Evolutionary conservation across 2,113 vertebrate species (phyloP), one percentile per base, ranked within the genome.

Genomic region (Promerops cafer): DNA sequence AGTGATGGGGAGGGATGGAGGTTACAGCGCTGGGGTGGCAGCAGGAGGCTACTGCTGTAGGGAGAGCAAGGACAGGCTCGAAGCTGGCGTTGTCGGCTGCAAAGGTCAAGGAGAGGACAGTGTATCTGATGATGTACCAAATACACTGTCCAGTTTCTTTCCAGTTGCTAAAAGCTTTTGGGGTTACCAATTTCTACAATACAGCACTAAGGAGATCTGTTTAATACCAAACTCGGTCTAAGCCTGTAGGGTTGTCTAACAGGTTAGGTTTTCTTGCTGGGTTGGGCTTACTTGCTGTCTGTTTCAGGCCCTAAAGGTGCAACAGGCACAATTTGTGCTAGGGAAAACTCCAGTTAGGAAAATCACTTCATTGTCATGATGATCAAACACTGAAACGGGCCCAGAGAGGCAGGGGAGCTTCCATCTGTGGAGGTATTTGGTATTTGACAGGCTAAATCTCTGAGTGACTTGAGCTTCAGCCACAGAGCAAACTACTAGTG

Each of bases 351-450:
- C 6, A 4, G 3, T 54, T 20, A 26, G 65, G 44, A 31, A 64
- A 89, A 56, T 37, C 0, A 14, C 27, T 65, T 40, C 1, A 1
- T 39, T 0, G 0, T 21, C 23, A 53, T 35, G 35, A 33, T 39
- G 23, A 28, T 47, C 7, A 16, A 6, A 42, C 8, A 10, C 18
- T 64, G 66, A 47, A 57, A 39, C 0, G 22, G 12, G 2, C 11
- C 9, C 10, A 6, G 35, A n/a, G 47, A 39, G 16, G 22, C n/a
- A 37, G 28, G 3, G 53, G n/a, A 83, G 2, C 20, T 11, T 53
- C 54, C 3, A 2, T 17, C 13, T 4, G 1, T 35, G 33, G 16
- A 24, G 8, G 5, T 33, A 22, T 44, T 71, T 8, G 8, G 15
- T 56, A 19, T 52, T 66, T 80, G 49, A 10, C 8, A 37, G 54